Conservation (phyloP, 2,888 invertebrate genomes). For the Scrobipalpa costella region DNA sequence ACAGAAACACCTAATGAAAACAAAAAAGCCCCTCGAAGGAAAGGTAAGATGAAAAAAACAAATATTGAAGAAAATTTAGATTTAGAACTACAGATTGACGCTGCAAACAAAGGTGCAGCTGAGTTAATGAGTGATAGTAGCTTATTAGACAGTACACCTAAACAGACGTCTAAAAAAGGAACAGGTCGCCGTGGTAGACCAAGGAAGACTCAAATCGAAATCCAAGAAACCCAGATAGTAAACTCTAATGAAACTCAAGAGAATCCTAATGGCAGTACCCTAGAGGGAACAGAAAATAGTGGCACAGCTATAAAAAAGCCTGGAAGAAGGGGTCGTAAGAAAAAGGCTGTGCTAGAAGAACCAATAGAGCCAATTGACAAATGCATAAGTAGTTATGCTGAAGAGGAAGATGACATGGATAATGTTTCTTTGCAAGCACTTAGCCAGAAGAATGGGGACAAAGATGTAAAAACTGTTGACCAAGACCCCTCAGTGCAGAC, state of each 20-base stretch:
- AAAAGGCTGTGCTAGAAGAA: slow-evolving; percentile 11
- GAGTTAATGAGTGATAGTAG: not conserved
- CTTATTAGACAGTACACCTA: not conserved
- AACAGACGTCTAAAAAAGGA: slow-evolving; percentile 17
- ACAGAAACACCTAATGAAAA: not conserved
- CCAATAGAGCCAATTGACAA: not conserved
- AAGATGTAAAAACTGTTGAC: not conserved
- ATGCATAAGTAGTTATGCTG: not conserved
- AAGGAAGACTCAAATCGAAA: slow-evolving; percentile 28
- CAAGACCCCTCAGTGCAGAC: not conserved
- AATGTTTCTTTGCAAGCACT: slow-evolving; percentile 12
- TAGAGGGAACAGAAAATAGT: not conserved
- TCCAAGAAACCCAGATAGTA: not conserved
- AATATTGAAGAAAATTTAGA: not conserved
- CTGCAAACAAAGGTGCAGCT: not conserved
- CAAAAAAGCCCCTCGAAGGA: not conserved
- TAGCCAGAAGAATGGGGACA: slow-evolving; percentile 6
- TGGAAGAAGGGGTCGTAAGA: slow-evolving; percentile 35
- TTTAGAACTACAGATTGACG: not conserved
- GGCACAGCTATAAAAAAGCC: slow-evolving; percentile 26
- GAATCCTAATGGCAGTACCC: not conserved
- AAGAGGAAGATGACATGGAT: not conserved
- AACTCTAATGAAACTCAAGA: not conserved
- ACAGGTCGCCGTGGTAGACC: slow-evolving; percentile 25
- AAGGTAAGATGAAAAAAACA: not conserved